These are phyloP conservation scores for Cephus nigrinus DNA, from an alignment of 2,888 invertebrate species.

Conservation along the genomic window DNA sequence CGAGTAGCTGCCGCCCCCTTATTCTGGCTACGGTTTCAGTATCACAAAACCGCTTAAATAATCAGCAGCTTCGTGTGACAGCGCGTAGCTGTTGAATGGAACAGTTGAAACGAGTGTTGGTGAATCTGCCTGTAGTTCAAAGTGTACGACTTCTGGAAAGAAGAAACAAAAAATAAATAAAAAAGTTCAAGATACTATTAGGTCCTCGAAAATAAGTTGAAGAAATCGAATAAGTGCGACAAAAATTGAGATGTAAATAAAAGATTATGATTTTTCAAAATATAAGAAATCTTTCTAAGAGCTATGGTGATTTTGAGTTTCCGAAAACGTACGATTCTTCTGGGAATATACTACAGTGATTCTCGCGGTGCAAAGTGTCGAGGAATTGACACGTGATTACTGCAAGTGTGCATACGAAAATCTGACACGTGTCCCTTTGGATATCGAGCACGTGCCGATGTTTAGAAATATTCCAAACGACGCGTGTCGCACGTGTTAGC, in stretches of 20 bases:
- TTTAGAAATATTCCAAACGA: conserved; percentile 47
- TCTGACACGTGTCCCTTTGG: conserved; percentile 23
- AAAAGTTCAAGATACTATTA: neutral
- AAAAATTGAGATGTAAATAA: neutral
- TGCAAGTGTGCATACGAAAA: conserved; percentile 11
- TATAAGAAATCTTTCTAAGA: neutral
- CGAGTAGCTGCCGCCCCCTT: conserved; percentile 42
- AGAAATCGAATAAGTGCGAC: neutral
- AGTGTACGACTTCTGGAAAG: neutral
- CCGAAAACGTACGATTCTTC: neutral
- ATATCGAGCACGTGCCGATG: conserved; percentile 49
- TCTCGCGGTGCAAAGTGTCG: conserved; percentile 2
- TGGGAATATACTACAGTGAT: neutral
- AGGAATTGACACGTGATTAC: conserved; percentile 12
- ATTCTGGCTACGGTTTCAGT: conserved; percentile 38
- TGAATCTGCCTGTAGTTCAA: neutral
- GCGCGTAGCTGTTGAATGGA: neutral
- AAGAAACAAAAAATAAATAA: neutral
- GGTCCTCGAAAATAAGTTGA: neutral
- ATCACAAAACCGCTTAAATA: conserved; percentile 39
- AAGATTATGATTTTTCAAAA: neutral
- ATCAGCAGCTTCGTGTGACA: conserved; percentile 15
- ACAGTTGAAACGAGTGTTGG: neutral
- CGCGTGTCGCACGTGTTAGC: conserved; percentile 33
- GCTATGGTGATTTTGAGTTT: neutral